Evolutionary conservation across 2,797 vertebrate genomes (phyloP).

Genomic region (Onychomys arenicola): DNA sequence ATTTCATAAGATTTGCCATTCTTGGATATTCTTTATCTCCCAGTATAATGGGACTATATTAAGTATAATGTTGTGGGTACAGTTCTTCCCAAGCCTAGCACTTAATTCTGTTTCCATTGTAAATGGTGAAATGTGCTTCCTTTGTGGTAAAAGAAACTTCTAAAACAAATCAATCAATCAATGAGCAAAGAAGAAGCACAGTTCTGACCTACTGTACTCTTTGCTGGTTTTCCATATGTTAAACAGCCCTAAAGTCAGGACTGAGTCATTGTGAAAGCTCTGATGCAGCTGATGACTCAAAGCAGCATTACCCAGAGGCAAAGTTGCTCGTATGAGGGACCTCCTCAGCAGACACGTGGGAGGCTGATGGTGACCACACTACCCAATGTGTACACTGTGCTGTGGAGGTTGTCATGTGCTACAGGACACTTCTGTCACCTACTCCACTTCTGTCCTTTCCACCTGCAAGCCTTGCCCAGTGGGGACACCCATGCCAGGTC

Average conservation of each 20-base stretch:
- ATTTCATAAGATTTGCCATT: not conserved
- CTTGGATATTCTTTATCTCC: conserved; percentile 24
- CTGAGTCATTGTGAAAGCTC: not conserved
- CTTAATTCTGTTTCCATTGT: not conserved
- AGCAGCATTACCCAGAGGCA: not conserved
- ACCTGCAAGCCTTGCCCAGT: not conserved
- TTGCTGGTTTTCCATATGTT: not conserved
- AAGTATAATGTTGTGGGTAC: not conserved
- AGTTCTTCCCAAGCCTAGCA: not conserved
- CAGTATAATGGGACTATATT: not conserved
- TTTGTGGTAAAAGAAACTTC: not conserved
- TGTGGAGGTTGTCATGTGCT: not conserved
- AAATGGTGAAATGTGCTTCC: not conserved
- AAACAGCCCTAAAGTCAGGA: not conserved
- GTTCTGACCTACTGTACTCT: not conserved
- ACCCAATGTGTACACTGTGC: fast-evolving
- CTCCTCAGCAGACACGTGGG: not conserved
- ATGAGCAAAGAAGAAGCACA: not conserved
- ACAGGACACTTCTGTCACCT: not conserved
- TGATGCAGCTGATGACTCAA: not conserved
- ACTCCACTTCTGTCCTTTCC: not conserved
- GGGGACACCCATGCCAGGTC: not conserved
- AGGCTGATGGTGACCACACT: not conserved
- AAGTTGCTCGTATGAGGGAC: no score
- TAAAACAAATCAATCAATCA: not conserved